Percentiles rank a stretch among this genome's conserved stretches.
Conservation (phyloP, 2,113 vertebrate genomes). For the Neogale vison region DNA sequence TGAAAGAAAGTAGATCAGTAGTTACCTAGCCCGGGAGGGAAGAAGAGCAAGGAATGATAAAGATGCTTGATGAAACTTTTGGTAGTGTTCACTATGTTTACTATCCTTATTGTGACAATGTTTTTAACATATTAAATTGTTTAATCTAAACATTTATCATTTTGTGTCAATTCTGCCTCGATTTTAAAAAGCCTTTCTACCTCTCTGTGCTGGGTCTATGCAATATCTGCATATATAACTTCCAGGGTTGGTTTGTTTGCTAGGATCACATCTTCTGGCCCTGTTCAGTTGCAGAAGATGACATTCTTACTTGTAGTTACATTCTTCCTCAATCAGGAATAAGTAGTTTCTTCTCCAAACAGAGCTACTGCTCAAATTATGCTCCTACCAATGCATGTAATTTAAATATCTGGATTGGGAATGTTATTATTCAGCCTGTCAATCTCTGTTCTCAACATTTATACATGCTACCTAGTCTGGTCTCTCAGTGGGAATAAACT, state of each 20-base stretch:
- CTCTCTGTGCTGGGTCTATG: neutral
- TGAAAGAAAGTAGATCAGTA: neutral
- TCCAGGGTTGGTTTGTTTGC: neutral
- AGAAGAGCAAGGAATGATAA: neutral
- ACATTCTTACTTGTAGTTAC: neutral
- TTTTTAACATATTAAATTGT: neutral
- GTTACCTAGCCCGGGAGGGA: rapidly evolving
- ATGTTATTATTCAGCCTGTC: neutral
- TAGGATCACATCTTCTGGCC: neutral
- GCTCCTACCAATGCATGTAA: neutral
- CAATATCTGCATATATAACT: neutral
- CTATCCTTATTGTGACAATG: neutral
- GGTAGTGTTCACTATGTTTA: neutral
- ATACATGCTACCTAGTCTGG: neutral
- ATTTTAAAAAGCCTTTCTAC: neutral
- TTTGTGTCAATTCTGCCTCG: neutral
- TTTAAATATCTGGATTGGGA: neutral
- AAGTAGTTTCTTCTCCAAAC: neutral
- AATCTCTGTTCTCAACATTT: neutral
- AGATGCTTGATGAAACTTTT: neutral
- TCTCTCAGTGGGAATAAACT: neutral
- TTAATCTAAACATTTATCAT: neutral
- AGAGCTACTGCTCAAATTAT: neutral
- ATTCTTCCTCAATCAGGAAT: neutral
- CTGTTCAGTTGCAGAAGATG: neutral